phyloP scores from a whole-genome alignment of 1,140 invertebrate species.

The Yoshiicerus persimilis region DNA sequence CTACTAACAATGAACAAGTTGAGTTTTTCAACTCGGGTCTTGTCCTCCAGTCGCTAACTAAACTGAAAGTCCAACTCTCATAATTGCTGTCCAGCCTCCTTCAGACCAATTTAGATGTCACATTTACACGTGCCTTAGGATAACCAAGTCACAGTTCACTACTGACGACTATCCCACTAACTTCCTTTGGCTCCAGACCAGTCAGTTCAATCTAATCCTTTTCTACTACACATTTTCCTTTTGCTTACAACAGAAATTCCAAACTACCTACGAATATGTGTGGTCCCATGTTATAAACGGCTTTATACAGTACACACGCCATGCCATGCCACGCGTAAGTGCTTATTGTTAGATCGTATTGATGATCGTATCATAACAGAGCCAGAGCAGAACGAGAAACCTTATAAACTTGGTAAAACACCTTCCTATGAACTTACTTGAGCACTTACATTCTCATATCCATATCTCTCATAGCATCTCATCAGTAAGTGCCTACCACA shows the following conservation, averaged over 20 bases:
- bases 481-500: background rate
- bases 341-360: background rate
- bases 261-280: background rate
- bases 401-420: too few relatives aligned
- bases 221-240: background rate
- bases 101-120: constrained; percentile 28
- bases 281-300: too few relatives aligned
- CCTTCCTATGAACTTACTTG: too few relatives aligned
- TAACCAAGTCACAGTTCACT: background rate
- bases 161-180: background rate
- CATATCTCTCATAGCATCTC: too few relatives aligned
- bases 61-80: constrained; percentile 10
- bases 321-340: too few relatives aligned
- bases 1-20: background rate
- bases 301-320: too few relatives aligned
- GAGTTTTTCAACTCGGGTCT: background rate
- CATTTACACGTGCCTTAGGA: constrained; percentile 21
- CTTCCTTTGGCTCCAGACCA: background rate
- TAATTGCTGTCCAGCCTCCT: constrained; percentile 20
- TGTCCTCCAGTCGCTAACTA: background rate
- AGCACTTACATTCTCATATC: background rate
- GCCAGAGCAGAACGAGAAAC: too few relatives aligned
- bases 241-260: background rate
- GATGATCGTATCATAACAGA: background rate
- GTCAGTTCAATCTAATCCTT: background rate